phyloP scores from a whole-genome alignment of 2,113 vertebrate species.

The Glaucomys volans region DNA sequence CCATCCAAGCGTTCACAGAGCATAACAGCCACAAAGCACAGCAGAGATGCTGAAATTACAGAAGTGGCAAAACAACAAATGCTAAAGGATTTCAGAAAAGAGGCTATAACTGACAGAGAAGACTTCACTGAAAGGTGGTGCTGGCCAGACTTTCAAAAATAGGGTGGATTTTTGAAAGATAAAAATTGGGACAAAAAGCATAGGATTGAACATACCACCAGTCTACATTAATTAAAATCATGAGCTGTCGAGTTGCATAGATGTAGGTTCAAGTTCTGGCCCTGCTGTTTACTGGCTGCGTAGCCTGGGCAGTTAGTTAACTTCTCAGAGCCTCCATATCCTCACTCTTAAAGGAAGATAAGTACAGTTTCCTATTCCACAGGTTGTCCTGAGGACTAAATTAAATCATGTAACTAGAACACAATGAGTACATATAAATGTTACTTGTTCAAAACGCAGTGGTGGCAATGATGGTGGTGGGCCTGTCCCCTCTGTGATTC shows the following conservation, averaged over 20 bases:
- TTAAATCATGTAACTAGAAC: neutral
- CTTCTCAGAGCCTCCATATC: neutral
- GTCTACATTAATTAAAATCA: neutral
- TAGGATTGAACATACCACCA: rapidly evolving
- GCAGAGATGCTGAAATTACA: neutral
- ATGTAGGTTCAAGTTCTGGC: neutral
- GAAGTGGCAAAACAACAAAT: neutral
- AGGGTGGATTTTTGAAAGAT: neutral
- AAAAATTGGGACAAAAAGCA: neutral
- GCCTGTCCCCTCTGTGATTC: neutral
- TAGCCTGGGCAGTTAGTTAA: neutral
- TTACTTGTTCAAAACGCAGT: neutral
- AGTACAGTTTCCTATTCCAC: neutral
- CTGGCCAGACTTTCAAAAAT: neutral
- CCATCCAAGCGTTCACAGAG: neutral
- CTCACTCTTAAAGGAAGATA: neutral
- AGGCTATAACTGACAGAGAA: neutral
- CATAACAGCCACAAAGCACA: neutral
- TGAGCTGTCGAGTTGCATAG: neutral
- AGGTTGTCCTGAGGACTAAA: neutral
- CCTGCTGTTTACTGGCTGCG: neutral
- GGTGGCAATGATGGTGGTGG: neutral
- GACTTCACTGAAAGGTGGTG: neutral
- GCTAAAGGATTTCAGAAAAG: neutral
- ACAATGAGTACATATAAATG: neutral